Evolutionary conservation across 2,888 invertebrate genomes (phyloP), one percentile per base, ranked within the genome.

Genomic region (Onthophagus sagittarius): DNA sequence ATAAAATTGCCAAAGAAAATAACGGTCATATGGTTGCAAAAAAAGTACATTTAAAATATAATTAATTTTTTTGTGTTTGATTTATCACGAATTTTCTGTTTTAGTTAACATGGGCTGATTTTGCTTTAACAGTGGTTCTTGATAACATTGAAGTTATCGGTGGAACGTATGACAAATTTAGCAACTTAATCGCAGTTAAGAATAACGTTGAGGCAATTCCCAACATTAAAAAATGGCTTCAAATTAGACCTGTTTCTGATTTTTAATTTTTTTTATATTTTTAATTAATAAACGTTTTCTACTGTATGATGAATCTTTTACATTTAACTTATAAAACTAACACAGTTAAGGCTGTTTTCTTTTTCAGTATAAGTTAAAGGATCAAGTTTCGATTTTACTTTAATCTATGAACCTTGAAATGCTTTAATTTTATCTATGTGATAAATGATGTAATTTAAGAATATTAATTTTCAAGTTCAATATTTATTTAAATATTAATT

Each of bases 1-100:
- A 67, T 31, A 67, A 67, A 67, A 31, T 67, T 31, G 67, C 67
- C 1, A 67, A 67, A 23, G 67, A 67, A 67, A 67, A 67, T 67
- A 67, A 67, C 23, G 67, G 67, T 23, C 31, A 67, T 23, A 31
- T 67, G 13, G 67, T 23, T 3, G 67, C 23, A 5, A 67, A 67
- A n/a, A 67, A 31, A 23, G 67, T 67, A 67, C n/a, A 63, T 15
- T 63, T 7, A 2, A 7, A 63, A 7, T 63, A 6, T 5, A 53
- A 53, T 7, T 53, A n/a, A 9, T 53, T 53, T 53, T 53, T 53
- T 53, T 4, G 6, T 53, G 6, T 53, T 53, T 53, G 39, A 11
- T 2, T 53, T 53, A 23, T 2, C 23, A 62, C 23, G 5, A n/a
- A 13, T 65, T 65, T 23, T 3, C 53, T 31, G 53, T 69, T 72